Conservation (phyloP, 2,888 invertebrate genomes). For the Druceiella hillmani region DNA sequence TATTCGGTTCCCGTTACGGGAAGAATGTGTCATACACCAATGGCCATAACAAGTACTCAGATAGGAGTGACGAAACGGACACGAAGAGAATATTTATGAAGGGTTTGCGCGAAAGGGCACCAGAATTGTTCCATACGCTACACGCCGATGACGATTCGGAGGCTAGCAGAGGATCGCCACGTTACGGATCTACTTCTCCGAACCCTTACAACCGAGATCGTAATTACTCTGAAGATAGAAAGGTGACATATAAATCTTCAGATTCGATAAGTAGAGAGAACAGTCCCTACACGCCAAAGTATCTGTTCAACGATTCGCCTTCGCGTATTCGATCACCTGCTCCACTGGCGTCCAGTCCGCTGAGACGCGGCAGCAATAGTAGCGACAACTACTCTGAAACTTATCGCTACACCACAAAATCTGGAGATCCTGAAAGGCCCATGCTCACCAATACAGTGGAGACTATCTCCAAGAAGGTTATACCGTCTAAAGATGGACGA, state of each 20-base stretch:
- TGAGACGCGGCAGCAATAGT: constrained; percentile 60
- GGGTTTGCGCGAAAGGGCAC: constrained; percentile 63
- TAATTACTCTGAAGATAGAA: constrained; percentile 40
- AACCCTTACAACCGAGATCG: constrained; percentile 40
- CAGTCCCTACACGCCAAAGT: constrained; percentile 45
- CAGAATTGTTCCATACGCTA: constrained; percentile 65
- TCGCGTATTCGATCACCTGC: constrained; percentile 41
- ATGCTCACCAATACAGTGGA: constrained; percentile 67
- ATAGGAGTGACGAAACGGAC: constrained; percentile 48
- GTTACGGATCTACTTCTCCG: constrained; percentile 45
- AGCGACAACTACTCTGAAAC: constrained; percentile 69
- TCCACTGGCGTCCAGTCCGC: constrained; percentile 36
- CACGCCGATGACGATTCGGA: constrained; percentile 59
- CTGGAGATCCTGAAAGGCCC: constrained; percentile 61
- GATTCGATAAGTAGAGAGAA: constrained; percentile 45
- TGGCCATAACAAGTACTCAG: constrained; percentile 44
- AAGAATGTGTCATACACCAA: constrained; percentile 50
- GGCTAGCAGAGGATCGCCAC: constrained; percentile 42
- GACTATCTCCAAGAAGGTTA: constrained; percentile 62
- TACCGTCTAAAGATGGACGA: constrained; percentile 59
- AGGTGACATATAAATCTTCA: constrained; percentile 43
- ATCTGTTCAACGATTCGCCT: constrained; percentile 32
- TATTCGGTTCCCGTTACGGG: constrained; percentile 51
- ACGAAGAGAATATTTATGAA: constrained; percentile 65
- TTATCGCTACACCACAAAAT: constrained; percentile 61